Evolutionary conservation across 23 tunicate genomes (phyloP), one percentile per base, ranked within the genome.

Genomic region (Oikopleura dioica): DNA sequence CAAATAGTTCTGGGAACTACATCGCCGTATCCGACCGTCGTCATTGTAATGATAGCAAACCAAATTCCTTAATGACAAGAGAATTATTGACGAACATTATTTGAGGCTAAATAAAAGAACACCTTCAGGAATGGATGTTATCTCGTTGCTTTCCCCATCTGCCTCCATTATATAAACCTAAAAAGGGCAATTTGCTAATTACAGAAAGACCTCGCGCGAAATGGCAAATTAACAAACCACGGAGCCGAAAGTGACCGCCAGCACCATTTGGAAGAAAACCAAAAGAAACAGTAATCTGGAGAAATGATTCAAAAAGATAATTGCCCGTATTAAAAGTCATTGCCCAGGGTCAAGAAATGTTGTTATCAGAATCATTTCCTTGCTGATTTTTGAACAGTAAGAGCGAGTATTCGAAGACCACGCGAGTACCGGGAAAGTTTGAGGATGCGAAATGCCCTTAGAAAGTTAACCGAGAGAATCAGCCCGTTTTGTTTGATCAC

Each of bases 351-450:
- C n/a, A n/a, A n/a, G 9, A 44, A 44, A 44, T 44, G 55, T 44
- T 44, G 21, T 9, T 44, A 44, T 44, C 55, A 9, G 21, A 44
- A 44, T 44, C 55, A 9, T 44, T 21, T 29, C 30, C 72, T 63
- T 21, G 72, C 72, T 12, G 72, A 63, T 63, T 29, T 24, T 2
- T 63, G n/a, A 16, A 63, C 4, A 24, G 99, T 92, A 36, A 92
- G 59, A 75, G 95, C 99, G 0, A 92, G 80, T 26, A 92, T 92
- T 9, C 99, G 78, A 37, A 94, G 81, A 28, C 99, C 99, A 59
- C 99, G 50, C 0, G 99, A 94, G 77, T 94, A 89, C n/a, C 99
- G 83, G 1, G 99, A 94, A 37, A 94, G 50, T 59, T 94, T 94
- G 75, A 94, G 78, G n/a, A 94, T 86, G 31, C 99, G 83, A 58